phyloP scores from a whole-genome alignment of 2,888 invertebrate species.

The Drosophila ustulata region DNA sequence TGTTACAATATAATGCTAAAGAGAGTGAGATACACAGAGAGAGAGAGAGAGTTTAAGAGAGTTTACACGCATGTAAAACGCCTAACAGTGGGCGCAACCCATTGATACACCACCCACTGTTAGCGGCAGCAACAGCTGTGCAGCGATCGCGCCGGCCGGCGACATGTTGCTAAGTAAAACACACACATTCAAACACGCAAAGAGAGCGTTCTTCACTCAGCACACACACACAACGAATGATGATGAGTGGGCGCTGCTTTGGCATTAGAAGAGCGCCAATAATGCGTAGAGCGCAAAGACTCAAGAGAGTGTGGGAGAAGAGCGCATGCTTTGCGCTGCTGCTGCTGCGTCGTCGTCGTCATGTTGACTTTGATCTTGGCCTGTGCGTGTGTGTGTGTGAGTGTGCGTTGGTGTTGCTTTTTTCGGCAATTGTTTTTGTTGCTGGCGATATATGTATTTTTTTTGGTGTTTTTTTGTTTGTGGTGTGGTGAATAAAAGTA shows the following conservation, averaged over 20 bases:
- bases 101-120: slow-evolving; percentile 6
- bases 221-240: too few species aligned
- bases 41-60: neutral
- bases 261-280: slow-evolving; percentile 59
- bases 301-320: slow-evolving; percentile 26
- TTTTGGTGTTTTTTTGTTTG: slow-evolving; percentile 62
- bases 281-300: slow-evolving; percentile 28
- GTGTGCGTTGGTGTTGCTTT: slow-evolving; percentile 47
- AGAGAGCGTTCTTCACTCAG: slow-evolving; percentile 8
- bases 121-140: slow-evolving; percentile 44
- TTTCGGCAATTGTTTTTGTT: slow-evolving; percentile 58
- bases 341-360: slow-evolving; percentile 27
- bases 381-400: slow-evolving; percentile 26
- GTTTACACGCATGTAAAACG: neutral
- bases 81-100: slow-evolving; percentile 6
- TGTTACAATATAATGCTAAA: neutral
- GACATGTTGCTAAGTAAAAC: slow-evolving; percentile 27
- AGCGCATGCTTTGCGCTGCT: slow-evolving; percentile 28
- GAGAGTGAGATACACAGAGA: neutral
- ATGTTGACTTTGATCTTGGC: slow-evolving; percentile 76
- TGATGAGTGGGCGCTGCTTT: slow-evolving; percentile 38
- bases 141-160: slow-evolving; percentile 26
- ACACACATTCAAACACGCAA: neutral
- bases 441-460: slow-evolving; percentile 37
- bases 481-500: slow-evolving; percentile 64